phyloP scores from a whole-genome alignment of 2,888 invertebrate genomes.

The Cosmopolites sordidus region DNA sequence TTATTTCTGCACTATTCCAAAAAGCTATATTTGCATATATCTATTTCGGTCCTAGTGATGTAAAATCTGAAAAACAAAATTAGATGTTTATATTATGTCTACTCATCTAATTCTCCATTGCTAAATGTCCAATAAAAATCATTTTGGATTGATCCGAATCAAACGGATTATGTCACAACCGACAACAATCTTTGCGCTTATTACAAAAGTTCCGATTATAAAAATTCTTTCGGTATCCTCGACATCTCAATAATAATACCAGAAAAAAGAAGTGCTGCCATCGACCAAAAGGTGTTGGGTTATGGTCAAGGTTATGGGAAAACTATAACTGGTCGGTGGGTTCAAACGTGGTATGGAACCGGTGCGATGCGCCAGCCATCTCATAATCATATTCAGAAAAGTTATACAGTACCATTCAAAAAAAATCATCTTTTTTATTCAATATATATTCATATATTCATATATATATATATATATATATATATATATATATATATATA shows the following conservation, averaged over 20 bases:
- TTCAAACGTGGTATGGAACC: conserved; percentile 22
- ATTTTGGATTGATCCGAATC: too few species aligned
- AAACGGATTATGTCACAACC: background rate
- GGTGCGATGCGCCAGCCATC: conserved; percentile 14
- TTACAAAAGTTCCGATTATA: background rate
- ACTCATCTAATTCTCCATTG: too few species aligned
- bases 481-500: too few species aligned
- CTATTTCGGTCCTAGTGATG: too few species aligned
- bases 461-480: too few species aligned
- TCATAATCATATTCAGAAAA: background rate
- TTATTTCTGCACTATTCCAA: too few species aligned
- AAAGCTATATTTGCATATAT: too few species aligned
- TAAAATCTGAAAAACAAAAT: too few species aligned
- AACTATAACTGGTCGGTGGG: conserved; percentile 21
- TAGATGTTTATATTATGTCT: too few species aligned
- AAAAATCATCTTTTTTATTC: too few species aligned
- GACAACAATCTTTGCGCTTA: background rate
- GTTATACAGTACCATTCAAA: background rate
- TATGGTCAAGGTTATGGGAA: conserved; percentile 27
- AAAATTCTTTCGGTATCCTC: background rate
- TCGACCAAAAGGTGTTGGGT: conserved; percentile 17
- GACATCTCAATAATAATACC: conserved; percentile 2
- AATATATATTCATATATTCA: too few species aligned
- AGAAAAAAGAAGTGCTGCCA: conserved; percentile 16
- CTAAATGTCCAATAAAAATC: too few species aligned